These are phyloP conservation scores for Coryphaenoides rupestris DNA, from an alignment of 2,113 vertebrate species.

Conservation along the genomic window DNA sequence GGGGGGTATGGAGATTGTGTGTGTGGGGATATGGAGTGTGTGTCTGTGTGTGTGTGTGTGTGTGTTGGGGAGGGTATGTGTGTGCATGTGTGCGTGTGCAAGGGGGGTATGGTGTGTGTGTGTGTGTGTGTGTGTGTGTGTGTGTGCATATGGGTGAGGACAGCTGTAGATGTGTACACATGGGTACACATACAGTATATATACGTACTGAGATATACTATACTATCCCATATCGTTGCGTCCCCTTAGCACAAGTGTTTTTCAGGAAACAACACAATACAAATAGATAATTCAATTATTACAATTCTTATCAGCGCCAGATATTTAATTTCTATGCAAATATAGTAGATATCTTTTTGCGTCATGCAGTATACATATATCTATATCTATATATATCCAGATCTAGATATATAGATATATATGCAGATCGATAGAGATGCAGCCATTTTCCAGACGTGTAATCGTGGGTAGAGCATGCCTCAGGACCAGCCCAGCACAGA, in stretches of 20 bases:
- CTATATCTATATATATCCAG: no score
- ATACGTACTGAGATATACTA: neutral
- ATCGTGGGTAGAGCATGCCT: conserved; percentile 36
- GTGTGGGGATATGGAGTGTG: no score
- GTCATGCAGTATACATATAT: conserved; percentile 40
- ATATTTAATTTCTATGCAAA: conserved; percentile 43
- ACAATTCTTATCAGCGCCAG: conserved; percentile 38
- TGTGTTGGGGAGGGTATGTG: no score
- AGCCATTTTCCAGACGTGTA: conserved; percentile 29
- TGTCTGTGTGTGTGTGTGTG: neutral
- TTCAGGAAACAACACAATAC: conserved; percentile 45
- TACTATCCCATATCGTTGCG: no score
- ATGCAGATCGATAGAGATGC: neutral
- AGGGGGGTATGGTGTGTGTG: no score
- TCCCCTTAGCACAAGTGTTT: conserved; percentile 17
- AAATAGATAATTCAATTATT: conserved; percentile 33
- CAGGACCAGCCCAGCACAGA: conserved; percentile 61
- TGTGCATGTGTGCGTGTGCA: no score
- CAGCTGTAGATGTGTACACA: no score
- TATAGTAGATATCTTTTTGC: conserved; percentile 30
- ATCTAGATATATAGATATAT: neutral
- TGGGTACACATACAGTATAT: neutral
- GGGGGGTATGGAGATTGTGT: no score
- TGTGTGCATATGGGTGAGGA: no score
- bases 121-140: no score